Evolutionary conservation across 1,140 invertebrate genomes (phyloP).

Genomic region (Drosophila nigrodunni): DNA sequence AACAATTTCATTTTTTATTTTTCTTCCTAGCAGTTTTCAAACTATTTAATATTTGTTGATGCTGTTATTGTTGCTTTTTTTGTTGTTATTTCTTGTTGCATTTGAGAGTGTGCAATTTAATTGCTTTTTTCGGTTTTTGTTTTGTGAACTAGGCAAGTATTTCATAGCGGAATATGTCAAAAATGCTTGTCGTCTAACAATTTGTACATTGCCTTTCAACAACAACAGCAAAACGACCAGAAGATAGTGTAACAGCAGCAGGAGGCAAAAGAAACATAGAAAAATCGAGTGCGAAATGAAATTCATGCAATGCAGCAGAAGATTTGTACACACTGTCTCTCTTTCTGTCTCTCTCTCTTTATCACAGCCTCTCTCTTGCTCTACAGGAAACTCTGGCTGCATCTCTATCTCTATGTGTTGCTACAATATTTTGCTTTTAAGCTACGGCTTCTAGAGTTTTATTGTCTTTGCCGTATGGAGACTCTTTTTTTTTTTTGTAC

Average conservation of each 20-base stretch:
- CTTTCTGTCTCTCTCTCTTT: background rate
- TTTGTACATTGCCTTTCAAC: constrained; percentile 36
- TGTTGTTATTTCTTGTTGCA: constrained; percentile 47
- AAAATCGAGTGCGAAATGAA: constrained; percentile 52
- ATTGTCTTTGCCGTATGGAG: constrained; percentile 43
- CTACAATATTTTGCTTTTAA: constrained; percentile 82
- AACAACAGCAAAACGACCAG: constrained; percentile 11
- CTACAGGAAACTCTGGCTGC: background rate
- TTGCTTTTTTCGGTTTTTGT: constrained; percentile 75
- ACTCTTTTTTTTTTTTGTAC: too few relatives aligned
- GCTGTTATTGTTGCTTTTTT: constrained; percentile 65
- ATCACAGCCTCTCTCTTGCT: background rate
- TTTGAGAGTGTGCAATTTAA: constrained; percentile 79
- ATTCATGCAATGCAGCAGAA: constrained; percentile 44
- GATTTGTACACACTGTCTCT: constrained; percentile 24
- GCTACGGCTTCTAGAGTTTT: constrained; percentile 50
- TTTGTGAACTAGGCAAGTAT: constrained; percentile 29
- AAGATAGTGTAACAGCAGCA: constrained; percentile 8
- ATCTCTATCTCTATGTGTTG: constrained; percentile 3
- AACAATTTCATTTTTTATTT: constrained; percentile 11
- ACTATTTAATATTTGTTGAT: constrained; percentile 50
- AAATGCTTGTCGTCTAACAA: constrained; percentile 74
- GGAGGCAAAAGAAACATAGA: constrained; percentile 13
- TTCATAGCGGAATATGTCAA: constrained; percentile 63
- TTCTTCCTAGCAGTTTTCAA: constrained; percentile 33